Evolutionary conservation across 1,140 invertebrate species (phyloP), one percentile per base, ranked within the genome.

Genomic region (Drosophila seguyi): DNA sequence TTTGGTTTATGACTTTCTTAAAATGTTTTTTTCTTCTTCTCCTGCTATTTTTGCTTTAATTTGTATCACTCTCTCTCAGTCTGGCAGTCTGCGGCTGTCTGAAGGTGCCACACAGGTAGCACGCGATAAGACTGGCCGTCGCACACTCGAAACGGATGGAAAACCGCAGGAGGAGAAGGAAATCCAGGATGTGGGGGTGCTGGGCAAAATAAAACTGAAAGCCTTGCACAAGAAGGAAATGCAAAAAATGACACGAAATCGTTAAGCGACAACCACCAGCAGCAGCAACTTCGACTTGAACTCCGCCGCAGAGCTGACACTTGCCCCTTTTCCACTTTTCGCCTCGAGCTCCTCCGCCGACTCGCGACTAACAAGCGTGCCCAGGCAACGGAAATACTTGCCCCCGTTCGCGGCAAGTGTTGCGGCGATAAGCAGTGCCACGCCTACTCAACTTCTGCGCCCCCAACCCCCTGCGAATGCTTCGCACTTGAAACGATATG

Each of bases 221-320:
- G 79, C 75, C 68, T 72, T 63, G 78, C 77, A 81, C 66, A 47
- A 71, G 66, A 85, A 90, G 81, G 74, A 90, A 90, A 90, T 85
- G 78, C 85, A 90, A 90, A 90, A 90, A 90, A 90, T 90, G 85
- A 85, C 85, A 90, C 78, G 85, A 76, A 85, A 90, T 85, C 86
- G 85, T 90, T 90, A 90, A 90, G 86, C 79, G 77, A 60, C 56
- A 56, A 31, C 38, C 66, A 31, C 38, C 66, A 22, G 44, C 55
- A 48, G 41, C 65, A 27, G 44, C 55, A 48, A 52, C 75, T 75
- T 59, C 66, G 60, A 65, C 59, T 56, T 47, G 44, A 59, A 52
- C 75, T 63, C 59, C 31, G 50, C 38, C 36, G 16, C 61, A 65
- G 59, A 67, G 59, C 63, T 68, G 65, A 68, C 65, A 68, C 65